Base-by-base conservation (phyloP, 1,140 invertebrate species). In the Drosophila mauritiana region DNA sequence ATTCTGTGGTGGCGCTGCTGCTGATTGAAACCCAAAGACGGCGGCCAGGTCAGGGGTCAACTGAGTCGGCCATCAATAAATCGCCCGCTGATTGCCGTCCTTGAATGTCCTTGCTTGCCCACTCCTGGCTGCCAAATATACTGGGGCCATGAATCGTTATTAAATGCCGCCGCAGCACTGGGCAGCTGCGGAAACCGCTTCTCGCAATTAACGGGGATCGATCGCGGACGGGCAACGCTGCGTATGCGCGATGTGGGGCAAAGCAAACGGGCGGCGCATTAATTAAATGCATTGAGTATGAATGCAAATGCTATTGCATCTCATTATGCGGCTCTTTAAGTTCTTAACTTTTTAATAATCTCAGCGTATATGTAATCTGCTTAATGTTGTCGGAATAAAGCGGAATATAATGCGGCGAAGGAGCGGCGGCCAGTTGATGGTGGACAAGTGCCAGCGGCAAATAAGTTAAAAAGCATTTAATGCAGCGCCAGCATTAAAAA, bases 291-390 rank as follows among this genome's bases (percentile, higher is more conserved):
- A 52, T 76, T 67, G 70, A 73, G 65, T 77, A 73, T 63, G 55
- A 80, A 80, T 89, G 75, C 72, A 89, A 88, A 83, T 89, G 78
- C 75, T 78, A 70, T 56, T 56, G 81, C 72, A 80, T 83, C 81
- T 83, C 73, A 89, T 88, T 89, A 83, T 70, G 76, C 55, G 56
- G 62, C 72, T 80, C 74, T 84, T 83, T 80, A 83, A 79, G 83
- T 89, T 83, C 83, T 89, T 88, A 89, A 86, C 83, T 82, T 88
- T 82, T 86, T 79, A 88, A 88, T 79, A 82, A 63, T 61, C 59
- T 67, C 55, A 48, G 48, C 48, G 39, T 42, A 46, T 73, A 73
- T 73, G 80, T 81, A 80, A 82, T 83, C 61, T 83, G 61, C 76
- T 73, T 81, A 73, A 78, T 79, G 72, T 63, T 78, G 65, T 72